Base-by-base conservation (phyloP, 1,140 invertebrate genomes). In the Drosophila truncata region DNA sequence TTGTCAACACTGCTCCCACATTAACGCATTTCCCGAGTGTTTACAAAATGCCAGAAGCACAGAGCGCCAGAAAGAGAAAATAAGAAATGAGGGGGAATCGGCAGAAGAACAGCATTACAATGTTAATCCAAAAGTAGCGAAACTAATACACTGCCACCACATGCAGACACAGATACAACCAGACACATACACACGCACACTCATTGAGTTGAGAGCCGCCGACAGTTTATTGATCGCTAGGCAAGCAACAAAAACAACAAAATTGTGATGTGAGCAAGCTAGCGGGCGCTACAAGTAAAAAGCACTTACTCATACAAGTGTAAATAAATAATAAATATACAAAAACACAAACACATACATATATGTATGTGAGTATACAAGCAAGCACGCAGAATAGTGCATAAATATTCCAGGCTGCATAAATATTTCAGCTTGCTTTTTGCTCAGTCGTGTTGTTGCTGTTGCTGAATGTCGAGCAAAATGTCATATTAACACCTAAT, bases 401-500 rank as follows among this genome's bases (percentile, higher is more conserved):
- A 58, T 70, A 67, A 79, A 83, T 79, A 83, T 83, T 83, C 66
- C 76, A 83, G 82, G 80, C 50, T 74, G 82, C 78, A 81, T 86
- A 74, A 85, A 85, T 85, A 85, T 81, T 85, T 78, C 57, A 85
- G 39, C 47, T 18, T 23, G 27, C 41, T 65, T 42, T 59, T 66
- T 64, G 39, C 67, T 66, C 78, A 16, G 33, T 61, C 41, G 41
- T 18, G 41, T 18, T 57, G 47, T 29, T 60, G 50, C 46, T 67
- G 70, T 41, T 64, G 55, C 42, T 66, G 41, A 75, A 62, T 76
- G 74, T 78, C 74, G 63, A 85, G 73, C 63, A 85, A 85, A 85
- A 78, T 86, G 82, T 76, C 75, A 81, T 76, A 86, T 86, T 86
- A 86, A 86, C 82, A 86, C 79, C 82, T 79, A 86, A 86, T 82